Conservation (phyloP, 2,113 vertebrate genomes). For the Neomonachus schauinslandi region DNA sequence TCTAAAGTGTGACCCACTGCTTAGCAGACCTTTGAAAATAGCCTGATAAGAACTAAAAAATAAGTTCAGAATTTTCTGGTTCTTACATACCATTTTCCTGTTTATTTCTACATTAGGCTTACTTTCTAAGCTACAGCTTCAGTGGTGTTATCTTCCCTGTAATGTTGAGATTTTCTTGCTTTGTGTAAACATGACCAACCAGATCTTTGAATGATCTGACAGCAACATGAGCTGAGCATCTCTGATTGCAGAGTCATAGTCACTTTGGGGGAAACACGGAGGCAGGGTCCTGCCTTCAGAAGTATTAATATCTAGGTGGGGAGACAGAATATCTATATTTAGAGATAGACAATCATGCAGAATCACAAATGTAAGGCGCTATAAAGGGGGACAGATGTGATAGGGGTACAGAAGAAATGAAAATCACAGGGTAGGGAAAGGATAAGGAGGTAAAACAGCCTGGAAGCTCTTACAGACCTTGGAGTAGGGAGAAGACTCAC, state of each 20-base stretch:
- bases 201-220: not conserved
- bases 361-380: not conserved
- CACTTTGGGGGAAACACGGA: not conserved
- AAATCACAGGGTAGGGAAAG: too few relatives aligned
- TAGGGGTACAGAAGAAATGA: not conserved
- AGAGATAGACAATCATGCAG: not conserved
- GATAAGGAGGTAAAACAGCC: not conserved
- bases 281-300: not conserved
- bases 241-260: not conserved
- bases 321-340: not conserved
- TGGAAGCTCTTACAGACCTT: not conserved
- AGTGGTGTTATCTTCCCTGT: not conserved
- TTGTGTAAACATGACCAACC: not conserved
- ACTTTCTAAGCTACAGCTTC: not conserved
- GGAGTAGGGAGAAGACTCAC: not conserved
- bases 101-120: not conserved
- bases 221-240: not conserved
- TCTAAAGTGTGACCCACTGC: not conserved
- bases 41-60: not conserved
- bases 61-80: not conserved
- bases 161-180: not conserved
- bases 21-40: conserved; percentile 8
- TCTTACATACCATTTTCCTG: not conserved
- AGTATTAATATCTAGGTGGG: not conserved
- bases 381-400: not conserved